Conservation (phyloP, 2,797 vertebrate species). For the Pseudopleuronectes americanus region DNA sequence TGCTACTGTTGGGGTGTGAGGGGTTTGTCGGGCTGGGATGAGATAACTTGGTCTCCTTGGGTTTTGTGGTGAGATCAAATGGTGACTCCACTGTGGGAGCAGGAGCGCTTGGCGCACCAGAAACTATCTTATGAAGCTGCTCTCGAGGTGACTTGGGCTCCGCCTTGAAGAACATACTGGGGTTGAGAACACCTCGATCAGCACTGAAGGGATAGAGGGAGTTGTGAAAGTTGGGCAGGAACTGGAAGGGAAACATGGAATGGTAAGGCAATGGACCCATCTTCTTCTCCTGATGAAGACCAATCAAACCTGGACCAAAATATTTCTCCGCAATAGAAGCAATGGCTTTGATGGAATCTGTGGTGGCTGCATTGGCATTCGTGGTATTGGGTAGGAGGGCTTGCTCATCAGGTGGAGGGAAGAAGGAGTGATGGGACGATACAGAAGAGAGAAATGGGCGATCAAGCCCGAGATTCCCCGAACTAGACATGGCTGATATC, state of each 20-base stretch:
- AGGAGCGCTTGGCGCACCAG: slow-evolving; percentile 83
- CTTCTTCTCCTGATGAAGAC: slow-evolving; percentile 97
- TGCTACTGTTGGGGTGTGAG: slow-evolving; percentile 71
- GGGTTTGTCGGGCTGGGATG: slow-evolving; percentile 81
- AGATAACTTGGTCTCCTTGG: slow-evolving; percentile 91
- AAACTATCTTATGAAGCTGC: slow-evolving; percentile 86
- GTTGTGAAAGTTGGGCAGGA: slow-evolving; percentile 95
- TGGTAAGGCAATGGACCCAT: slow-evolving; percentile 94
- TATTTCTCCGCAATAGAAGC: slow-evolving; percentile 99
- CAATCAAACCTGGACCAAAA: slow-evolving; percentile 96
- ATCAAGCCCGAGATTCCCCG: slow-evolving; percentile 82
- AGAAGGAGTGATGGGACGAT: slow-evolving; percentile 91
- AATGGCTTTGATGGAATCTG: slow-evolving; percentile 99
- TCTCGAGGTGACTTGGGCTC: slow-evolving; percentile 95
- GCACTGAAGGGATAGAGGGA: slow-evolving; percentile 90
- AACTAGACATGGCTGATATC: slow-evolving; percentile 81
- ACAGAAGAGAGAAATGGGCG: slow-evolving; percentile 88
- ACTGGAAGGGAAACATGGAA: slow-evolving; percentile 98
- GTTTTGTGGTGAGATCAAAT: slow-evolving; percentile 96
- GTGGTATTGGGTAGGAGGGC: slow-evolving; percentile 85
- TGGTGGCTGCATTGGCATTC: slow-evolving; percentile 84
- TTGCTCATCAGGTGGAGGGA: slow-evolving; percentile 95
- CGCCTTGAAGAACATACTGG: slow-evolving; percentile 93
- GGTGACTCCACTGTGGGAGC: slow-evolving; percentile 89
- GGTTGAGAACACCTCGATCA: slow-evolving; percentile 89